phyloP scores from a whole-genome alignment of 2,113 vertebrate species.

The Rhynchopsitta pachyrhyncha region DNA sequence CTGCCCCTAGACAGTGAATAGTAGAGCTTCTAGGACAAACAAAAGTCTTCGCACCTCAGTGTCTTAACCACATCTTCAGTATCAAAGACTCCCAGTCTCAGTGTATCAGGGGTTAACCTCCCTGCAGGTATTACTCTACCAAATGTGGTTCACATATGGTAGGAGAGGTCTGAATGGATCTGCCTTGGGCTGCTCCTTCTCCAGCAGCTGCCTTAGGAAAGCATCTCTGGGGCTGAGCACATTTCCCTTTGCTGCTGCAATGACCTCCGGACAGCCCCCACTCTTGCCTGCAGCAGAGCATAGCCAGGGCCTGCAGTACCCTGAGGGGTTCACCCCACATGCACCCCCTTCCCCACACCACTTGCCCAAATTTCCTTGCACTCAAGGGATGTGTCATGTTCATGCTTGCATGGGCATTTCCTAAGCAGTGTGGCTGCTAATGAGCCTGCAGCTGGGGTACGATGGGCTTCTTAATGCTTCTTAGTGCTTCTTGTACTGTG shows the following conservation, averaged over 20 bases:
- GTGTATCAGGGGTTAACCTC: rapidly evolving
- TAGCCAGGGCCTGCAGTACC: background rate
- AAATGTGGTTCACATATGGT: background rate
- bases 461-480: background rate
- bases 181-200: rapidly evolving
- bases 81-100: background rate
- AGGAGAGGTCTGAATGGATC: background rate
- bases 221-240: background rate
- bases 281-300: background rate
- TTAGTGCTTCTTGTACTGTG: background rate
- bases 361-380: background rate
- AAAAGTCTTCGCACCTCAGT: rapidly evolving
- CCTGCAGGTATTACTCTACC: background rate
- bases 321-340: background rate
- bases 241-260: background rate
- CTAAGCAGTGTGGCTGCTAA: background rate
- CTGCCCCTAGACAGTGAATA: background rate
- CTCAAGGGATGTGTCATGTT: background rate
- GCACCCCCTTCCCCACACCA: background rate
- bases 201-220: background rate
- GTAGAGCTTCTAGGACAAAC: background rate
- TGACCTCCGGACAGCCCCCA: rapidly evolving
- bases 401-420: background rate
- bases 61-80: background rate
- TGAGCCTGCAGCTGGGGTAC: background rate